phyloP scores from a whole-genome alignment of 1,140 invertebrate species.

The Psilanteris sp. region DNA sequence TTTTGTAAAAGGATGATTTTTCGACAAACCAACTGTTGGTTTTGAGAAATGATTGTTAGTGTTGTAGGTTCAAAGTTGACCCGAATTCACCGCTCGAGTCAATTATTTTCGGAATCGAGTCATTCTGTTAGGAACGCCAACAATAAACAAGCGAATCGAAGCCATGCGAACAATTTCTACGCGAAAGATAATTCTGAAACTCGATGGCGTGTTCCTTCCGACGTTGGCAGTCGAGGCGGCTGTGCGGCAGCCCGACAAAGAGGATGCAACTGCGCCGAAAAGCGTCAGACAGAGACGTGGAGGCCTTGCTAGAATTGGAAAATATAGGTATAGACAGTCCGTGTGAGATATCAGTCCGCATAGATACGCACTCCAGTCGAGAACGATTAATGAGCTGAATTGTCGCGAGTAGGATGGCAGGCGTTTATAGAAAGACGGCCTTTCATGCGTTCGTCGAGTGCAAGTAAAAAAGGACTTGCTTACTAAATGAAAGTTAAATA shows the following conservation, averaged over 20 bases:
- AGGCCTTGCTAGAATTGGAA: background rate
- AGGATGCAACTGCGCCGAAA: constrained; percentile 5
- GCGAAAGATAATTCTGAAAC: constrained; percentile 2
- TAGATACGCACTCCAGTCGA: constrained; percentile 34
- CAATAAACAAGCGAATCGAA: constrained; percentile 4
- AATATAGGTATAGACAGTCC: constrained; percentile 23
- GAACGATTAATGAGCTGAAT: constrained; percentile 46
- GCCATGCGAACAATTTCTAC: background rate
- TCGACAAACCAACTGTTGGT: no score
- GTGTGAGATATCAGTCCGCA: constrained; percentile 15
- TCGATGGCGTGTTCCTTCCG: background rate
- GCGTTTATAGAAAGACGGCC: constrained; percentile 33
- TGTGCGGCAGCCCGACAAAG: no score
- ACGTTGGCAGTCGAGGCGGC: no score
- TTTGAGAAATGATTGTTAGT: no score
- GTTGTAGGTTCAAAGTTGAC: background rate
- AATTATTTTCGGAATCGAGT: constrained; percentile 12
- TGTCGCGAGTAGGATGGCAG: constrained; percentile 45
- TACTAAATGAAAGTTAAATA: constrained; percentile 13
- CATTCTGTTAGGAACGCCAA: no score
- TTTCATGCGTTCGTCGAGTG: constrained; percentile 8
- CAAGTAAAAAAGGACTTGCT: constrained; percentile 6
- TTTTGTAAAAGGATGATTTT: no score
- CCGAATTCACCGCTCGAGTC: constrained; percentile 2
- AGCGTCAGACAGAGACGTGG: background rate